phyloP scores from a whole-genome alignment of 2,888 invertebrate genomes.

The Drosophila mimica region DNA sequence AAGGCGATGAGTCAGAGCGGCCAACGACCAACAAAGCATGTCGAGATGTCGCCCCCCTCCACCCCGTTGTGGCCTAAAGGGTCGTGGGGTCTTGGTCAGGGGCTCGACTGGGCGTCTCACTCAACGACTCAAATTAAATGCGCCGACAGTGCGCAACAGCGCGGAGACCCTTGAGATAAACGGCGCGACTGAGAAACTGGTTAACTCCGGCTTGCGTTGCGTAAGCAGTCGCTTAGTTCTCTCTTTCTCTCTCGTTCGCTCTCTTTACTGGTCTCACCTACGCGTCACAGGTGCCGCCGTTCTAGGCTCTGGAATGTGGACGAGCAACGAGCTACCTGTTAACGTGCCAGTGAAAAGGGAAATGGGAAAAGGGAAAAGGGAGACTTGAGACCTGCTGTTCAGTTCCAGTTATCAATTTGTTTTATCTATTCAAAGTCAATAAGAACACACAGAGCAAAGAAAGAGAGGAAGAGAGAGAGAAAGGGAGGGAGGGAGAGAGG shows the following conservation, averaged over 20 bases:
- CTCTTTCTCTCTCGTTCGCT: not conserved
- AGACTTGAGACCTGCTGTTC: not conserved
- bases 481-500: not conserved
- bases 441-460: not conserved
- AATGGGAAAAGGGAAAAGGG: not conserved
- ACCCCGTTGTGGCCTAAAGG: not conserved
- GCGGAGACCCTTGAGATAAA: conserved; percentile 36
- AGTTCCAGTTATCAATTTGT: not conserved
- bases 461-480: not conserved
- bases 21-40: conserved; percentile 51
- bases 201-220: conserved; percentile 37
- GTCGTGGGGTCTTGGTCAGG: conserved; percentile 33
- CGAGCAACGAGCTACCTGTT: not conserved
- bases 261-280: not conserved
- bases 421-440: not conserved
- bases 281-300: conserved; percentile 3
- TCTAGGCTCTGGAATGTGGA: not conserved
- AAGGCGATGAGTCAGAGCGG: conserved; percentile 47
- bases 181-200: conserved; percentile 36
- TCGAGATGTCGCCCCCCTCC: conserved; percentile 35
- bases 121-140: conserved; percentile 51
- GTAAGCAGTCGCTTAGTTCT: conserved; percentile 22
- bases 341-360: not conserved
- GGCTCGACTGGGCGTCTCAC: conserved; percentile 49
- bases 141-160: conserved; percentile 47